Percentiles rank a stretch among this genome's conserved stretches.
phyloP scores from a whole-genome alignment of 2,888 invertebrate species.

The Hydropsyche betteni region DNA sequence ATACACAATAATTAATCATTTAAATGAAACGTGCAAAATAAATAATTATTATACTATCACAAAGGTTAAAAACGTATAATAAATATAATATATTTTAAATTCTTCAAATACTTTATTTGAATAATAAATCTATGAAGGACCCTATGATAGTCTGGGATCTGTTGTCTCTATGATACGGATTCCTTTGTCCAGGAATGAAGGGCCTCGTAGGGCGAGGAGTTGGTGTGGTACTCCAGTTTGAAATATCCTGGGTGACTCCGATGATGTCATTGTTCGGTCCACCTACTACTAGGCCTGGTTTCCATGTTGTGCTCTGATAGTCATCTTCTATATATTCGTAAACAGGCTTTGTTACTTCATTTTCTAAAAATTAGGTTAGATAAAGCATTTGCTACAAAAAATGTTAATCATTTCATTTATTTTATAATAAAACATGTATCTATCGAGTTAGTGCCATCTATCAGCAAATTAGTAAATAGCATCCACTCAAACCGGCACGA shows the following conservation, averaged over 20 bases:
- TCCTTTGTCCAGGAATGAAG: slow-evolving; percentile 43
- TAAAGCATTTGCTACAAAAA: not conserved
- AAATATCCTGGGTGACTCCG: slow-evolving; percentile 47
- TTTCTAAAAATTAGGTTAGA: slow-evolving; percentile 3
- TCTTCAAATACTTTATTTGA: not conserved
- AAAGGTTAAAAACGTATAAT: slow-evolving; percentile 3
- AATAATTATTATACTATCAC: slow-evolving; percentile 26
- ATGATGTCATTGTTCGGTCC: slow-evolving; percentile 48
- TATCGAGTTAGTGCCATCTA: too few relatives aligned
- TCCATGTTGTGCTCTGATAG: slow-evolving; percentile 42
- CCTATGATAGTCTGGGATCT: slow-evolving; percentile 41
- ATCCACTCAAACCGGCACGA: too few relatives aligned
- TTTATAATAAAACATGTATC: not conserved
- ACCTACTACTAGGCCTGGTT: slow-evolving; percentile 47
- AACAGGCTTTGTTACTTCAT: slow-evolving; percentile 45
- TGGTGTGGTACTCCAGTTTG: slow-evolving; percentile 48
- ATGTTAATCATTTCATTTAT: not conserved
- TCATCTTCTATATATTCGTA: slow-evolving; percentile 50
- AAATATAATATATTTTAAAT: too few relatives aligned
- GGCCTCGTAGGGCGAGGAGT: slow-evolving; percentile 49
- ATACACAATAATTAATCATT: slow-evolving; percentile 4
- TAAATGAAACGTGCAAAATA: not conserved
- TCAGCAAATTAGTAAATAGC: too few relatives aligned
- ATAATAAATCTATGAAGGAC: slow-evolving; percentile 47
- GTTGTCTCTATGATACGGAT: slow-evolving; percentile 12